phyloP scores from a whole-genome alignment of 64 coral and sea anemone genomes.

The Dendrophyllia cribrosa region DNA sequence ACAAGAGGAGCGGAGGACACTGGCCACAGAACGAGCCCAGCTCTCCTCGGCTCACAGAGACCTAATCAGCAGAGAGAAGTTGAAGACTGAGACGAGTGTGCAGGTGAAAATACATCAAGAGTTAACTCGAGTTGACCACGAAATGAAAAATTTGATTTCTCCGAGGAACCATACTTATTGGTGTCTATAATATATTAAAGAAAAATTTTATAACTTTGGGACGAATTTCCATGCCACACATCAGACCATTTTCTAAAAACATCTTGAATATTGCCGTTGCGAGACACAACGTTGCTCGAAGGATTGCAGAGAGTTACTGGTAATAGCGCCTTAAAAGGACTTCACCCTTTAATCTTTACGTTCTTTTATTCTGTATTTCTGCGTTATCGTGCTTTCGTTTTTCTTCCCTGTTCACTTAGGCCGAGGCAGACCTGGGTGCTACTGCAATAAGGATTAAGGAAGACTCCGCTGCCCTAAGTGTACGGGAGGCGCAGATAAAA shows the following conservation, averaged over 20 bases:
- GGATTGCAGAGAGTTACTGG: no score
- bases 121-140: background rate
- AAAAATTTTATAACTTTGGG: no score
- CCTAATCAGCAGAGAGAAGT: conserved; percentile 79
- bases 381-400: background rate
- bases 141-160: background rate
- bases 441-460: conserved; percentile 80
- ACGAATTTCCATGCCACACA: no score
- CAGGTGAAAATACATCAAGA: conserved; percentile 50
- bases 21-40: conserved; percentile 92
- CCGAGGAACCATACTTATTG: no score
- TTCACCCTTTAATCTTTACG: background rate
- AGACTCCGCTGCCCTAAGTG: conserved; percentile 72
- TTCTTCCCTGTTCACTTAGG: conserved; percentile 34
- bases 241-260: no score
- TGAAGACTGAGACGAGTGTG: conserved; percentile 79
- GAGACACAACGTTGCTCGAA: no score
- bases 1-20: conserved; percentile 84
- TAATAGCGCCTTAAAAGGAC: no score
- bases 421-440: conserved; percentile 84
- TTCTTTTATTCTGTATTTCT: background rate
- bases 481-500: conserved; percentile 78
- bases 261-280: no score
- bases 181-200: no score
- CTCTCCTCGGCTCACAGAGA: conserved; percentile 86